Conservation (phyloP, 2,888 invertebrate genomes). For the Philopedon plagiatum region DNA sequence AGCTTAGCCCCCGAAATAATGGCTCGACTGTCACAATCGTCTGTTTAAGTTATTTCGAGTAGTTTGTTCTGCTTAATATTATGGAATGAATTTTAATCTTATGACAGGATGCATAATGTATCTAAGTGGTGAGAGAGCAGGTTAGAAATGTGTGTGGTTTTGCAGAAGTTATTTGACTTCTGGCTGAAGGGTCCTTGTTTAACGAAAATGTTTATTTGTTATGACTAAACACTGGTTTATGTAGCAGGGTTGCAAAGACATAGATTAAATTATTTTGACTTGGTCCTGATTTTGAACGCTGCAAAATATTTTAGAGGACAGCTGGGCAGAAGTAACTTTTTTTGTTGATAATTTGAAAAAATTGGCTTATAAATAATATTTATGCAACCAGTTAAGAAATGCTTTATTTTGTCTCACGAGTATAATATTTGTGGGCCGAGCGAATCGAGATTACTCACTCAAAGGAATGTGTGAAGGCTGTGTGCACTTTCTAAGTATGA, state of each 20-base stretch:
- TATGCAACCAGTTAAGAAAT: too few species aligned
- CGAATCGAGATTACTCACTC: too few species aligned
- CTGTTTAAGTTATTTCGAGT: constrained; percentile 17
- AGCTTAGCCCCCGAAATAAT: constrained; percentile 32
- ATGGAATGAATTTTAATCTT: constrained; percentile 45
- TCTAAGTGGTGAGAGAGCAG: constrained; percentile 23
- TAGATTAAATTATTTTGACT: background rate
- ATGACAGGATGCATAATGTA: constrained; percentile 35
- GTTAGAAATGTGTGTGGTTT: constrained; percentile 39
- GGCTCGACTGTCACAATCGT: constrained; percentile 36
- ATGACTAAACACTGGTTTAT: background rate
- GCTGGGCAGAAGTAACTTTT: too few species aligned
- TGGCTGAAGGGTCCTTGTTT: constrained; percentile 9
- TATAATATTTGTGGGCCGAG: too few species aligned
- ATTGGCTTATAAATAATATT: too few species aligned
- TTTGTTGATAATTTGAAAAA: too few species aligned
- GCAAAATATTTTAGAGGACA: too few species aligned
- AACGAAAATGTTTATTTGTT: constrained; percentile 21
- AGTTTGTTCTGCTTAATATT: constrained; percentile 44
- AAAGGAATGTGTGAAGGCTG: too few species aligned
- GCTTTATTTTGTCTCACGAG: too few species aligned
- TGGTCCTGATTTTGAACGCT: background rate
- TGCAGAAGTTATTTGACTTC: constrained; percentile 41
- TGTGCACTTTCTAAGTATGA: too few species aligned
- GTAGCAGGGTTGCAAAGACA: background rate